Evolutionary conservation across 2,113 vertebrate species (phyloP), one percentile per base, ranked within the genome.

Genomic region (Phyllostomus hastatus): DNA sequence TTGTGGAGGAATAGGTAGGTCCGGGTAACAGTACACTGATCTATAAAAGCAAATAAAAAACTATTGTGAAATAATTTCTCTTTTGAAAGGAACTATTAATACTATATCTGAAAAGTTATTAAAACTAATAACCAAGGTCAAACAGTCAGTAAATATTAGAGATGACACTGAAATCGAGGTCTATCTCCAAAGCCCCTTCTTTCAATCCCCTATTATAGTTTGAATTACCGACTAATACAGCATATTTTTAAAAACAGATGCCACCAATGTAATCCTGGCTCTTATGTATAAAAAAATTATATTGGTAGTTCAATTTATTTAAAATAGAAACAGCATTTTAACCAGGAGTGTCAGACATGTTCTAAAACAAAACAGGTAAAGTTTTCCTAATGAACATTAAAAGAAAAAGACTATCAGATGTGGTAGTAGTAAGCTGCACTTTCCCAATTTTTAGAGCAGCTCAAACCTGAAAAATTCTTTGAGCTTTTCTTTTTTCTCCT

Each of bases 1-100:
- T 99, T 99, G 98, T 99, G 99, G 89, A 99, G 99, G 94, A 99
- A 99, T 4, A 99, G 98, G 93, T 99, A 99, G 0, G 99, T 99
- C 92, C 99, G 98, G 20, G 99, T 99, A 93, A 99, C 98, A 10
- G 98, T 99, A 97, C 99, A 99, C 78, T 99, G 98, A 97, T 99
- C 99, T 99, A 97, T 38, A 98, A 99, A 97, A 70, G 82, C 97
- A 97, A 97, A 93, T 38, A 92, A 57, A 94, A 1, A 91, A 48
- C 24, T 52, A 57, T 1, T 7, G 33, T 80, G 33, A 95, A 67
- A 31, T 1, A 28, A 31, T 35, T 64, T 81, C 26, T 89, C 66
- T 86, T 59, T 43, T 85, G 66, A 92, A 67, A 72, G 20, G 43
- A 48, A 57, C 67, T 28, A 86, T 46, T 76, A 48, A n/a, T 10